These are phyloP conservation scores for Porites lobata DNA, from an alignment of 92 coral and sea anemone genomes.

Conservation along the genomic window DNA sequence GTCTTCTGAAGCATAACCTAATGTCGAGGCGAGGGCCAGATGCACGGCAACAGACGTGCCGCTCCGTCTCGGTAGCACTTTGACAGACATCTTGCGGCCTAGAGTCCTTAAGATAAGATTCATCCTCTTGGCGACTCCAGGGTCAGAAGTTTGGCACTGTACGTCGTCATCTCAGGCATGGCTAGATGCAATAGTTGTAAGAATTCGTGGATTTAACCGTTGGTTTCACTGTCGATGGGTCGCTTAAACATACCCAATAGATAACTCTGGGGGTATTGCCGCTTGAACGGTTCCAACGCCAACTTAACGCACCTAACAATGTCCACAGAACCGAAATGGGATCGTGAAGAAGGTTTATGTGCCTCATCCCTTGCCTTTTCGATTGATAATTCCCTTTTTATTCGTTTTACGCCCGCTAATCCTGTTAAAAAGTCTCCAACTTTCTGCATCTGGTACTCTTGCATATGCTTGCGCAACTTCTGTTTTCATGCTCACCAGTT, in stretches of 20 bases:
- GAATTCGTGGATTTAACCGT: constrained; percentile 16
- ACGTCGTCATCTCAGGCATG: background rate
- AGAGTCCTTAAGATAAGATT: background rate
- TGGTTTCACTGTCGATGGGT: background rate
- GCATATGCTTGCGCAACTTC: no score
- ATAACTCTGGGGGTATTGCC: constrained; percentile 19
- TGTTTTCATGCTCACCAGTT: no score
- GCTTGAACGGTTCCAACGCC: constrained; percentile 20
- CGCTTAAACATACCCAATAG: constrained; percentile 11
- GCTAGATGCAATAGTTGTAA: constrained; percentile 1
- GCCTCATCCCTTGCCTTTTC: background rate
- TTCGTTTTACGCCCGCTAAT: no score
- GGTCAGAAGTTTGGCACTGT: constrained; percentile 21
- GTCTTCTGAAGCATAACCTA: background rate
- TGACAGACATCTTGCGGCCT: constrained; percentile 10
- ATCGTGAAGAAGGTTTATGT: background rate
- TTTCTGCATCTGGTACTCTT: no score
- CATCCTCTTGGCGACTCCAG: constrained; percentile 5
- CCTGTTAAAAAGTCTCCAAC: no score
- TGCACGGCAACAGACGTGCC: constrained; percentile 26
- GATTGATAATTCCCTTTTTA: no score
- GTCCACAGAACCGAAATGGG: constrained; percentile 6
- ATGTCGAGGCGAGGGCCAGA: constrained; percentile 12
- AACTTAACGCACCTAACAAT: background rate
- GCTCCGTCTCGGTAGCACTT: constrained; percentile 20